Base-by-base conservation (phyloP, 2,888 invertebrate species). In the Pocota personata region DNA sequence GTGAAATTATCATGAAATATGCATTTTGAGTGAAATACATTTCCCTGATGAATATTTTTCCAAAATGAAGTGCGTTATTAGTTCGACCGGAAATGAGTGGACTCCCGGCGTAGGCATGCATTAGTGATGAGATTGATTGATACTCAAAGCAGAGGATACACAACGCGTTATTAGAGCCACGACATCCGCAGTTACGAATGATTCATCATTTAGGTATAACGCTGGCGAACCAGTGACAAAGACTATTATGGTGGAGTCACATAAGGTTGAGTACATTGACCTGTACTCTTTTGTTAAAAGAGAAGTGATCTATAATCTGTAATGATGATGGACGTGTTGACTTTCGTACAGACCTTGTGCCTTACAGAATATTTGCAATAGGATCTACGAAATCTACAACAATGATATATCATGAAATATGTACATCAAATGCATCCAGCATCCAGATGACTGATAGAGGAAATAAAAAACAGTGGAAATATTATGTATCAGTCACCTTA, bases 1-100 rank as follows among this genome's bases (percentile, higher is more conserved):
- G 58, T n/a, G 64, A 82, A 82, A 82, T 80, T 67, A 82, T 60
- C 86, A 86, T 86, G 72, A 82, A 82, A 86, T 86, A 77, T 82
- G 67, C 60, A 77, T 82, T 78, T 67, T 24, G 21, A 16, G 24
- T 52, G 32, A 60, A 72, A 58, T 43, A 32, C 72, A 50, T 67
- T 67, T 73, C 10, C 21, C 60, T 43, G 55, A 21, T 48, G 62
- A 58, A 46, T 19, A 43, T 2, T 24, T 21, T 73, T 62, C 16
- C n/a, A 8, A 50, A 69, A 62, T 24, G n/a, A 24, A 72, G 62
- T 79, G 67, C 57, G 69, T 80, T 52, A 80, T 84, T 84, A 80
- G 75, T 50, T 43, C 27, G 57, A 62, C 21, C 67, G 79, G 80
- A 84, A 71, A 76, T 71, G 40, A 62, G 52, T 58, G 21, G 43